phyloP scores from a whole-genome alignment of 2,888 invertebrate species.

The Cephalotes varians region DNA sequence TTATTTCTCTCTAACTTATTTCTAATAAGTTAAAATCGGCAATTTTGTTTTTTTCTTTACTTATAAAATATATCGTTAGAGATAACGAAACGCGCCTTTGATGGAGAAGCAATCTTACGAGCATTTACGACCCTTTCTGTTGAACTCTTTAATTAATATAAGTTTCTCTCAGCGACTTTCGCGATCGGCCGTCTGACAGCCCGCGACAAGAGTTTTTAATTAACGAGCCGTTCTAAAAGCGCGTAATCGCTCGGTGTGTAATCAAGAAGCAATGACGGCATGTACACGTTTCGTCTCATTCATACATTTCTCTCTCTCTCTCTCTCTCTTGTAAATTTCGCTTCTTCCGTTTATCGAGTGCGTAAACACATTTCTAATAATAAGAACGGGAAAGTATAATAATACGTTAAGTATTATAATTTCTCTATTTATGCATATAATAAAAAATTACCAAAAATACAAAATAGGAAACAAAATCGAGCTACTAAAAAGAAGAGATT shows the following conservation, averaged over 20 bases:
- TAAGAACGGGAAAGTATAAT: neutral
- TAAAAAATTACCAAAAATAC: neutral
- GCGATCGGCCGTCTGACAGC: constrained; percentile 24
- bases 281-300: constrained; percentile 6
- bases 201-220: constrained; percentile 29
- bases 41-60: neutral
- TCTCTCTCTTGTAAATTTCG: neutral
- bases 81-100: neutral
- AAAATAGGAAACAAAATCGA: neutral
- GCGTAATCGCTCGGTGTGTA: constrained; percentile 28
- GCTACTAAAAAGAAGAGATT: too few relatives aligned
- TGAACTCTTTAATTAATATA: constrained; percentile 42
- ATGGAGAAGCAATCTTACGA: neutral
- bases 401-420: too few relatives aligned
- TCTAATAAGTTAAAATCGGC: neutral
- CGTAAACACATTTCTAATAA: neutral
- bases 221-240: constrained; percentile 39
- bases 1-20: too few relatives aligned
- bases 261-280: constrained; percentile 22
- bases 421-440: neutral
- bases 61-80: constrained; percentile 1
- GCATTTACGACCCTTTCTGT: constrained; percentile 4
- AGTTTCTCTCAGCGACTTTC: constrained; percentile 38
- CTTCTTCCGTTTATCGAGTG: neutral
- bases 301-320: too few relatives aligned